Percentiles rank a stretch among this genome's conserved stretches.
These are phyloP conservation scores for Adineta ricciae DNA, from an alignment of 2,888 invertebrate genomes.

Conservation along the genomic window DNA sequence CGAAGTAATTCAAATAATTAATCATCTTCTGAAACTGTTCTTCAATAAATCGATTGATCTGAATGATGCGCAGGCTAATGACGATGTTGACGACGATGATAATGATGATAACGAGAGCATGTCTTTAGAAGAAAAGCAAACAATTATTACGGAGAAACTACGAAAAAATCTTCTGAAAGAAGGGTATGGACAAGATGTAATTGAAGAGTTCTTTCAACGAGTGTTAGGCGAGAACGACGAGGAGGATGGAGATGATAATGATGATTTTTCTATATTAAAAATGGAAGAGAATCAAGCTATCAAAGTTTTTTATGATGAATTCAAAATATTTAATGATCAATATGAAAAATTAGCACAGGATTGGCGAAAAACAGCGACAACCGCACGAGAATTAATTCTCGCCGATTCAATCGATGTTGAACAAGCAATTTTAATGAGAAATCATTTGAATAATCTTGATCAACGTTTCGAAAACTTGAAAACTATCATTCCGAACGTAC, in stretches of 20 bases:
- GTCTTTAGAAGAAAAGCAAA: background rate
- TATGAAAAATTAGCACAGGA: constrained; percentile 7
- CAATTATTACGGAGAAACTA: background rate
- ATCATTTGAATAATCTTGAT: background rate
- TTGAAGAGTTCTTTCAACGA: background rate
- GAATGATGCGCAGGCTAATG: too few species aligned
- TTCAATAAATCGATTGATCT: background rate
- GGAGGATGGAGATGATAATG: too few species aligned
- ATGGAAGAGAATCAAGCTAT: background rate
- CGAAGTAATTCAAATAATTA: too few species aligned
- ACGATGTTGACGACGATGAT: background rate
- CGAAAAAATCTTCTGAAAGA: background rate
- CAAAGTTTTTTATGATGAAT: background rate
- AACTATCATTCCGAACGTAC: background rate
- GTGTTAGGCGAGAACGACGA: background rate
- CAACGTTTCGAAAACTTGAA: background rate
- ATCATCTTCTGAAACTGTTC: background rate
- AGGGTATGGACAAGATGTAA: background rate
- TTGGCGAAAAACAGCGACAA: background rate
- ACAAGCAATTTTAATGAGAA: background rate
- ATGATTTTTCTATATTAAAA: background rate
- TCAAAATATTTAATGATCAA: constrained; percentile 16
- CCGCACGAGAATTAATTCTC: background rate
- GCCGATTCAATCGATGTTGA: background rate
- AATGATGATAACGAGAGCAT: background rate